Evolutionary conservation across 1,140 invertebrate species (phyloP), one percentile per base, ranked within the genome.

Genomic region (Cyrtorhinus lividipennis): DNA sequence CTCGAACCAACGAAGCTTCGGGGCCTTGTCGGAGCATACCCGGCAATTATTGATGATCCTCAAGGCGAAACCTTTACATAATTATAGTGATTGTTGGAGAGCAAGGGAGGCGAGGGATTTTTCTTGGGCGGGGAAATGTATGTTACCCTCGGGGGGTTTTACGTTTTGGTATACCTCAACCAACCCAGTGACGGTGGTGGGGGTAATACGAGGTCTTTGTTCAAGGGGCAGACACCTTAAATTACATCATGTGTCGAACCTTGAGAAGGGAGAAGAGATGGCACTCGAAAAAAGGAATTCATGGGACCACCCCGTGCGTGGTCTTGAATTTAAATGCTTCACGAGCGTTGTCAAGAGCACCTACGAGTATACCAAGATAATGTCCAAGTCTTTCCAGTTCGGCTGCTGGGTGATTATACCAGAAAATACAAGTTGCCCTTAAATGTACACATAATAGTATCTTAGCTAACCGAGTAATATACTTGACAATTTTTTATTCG

Each of bases 1-100:
- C 48, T 53, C 58, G n/a, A 24, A 57, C 15, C 23, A 13, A 23
- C 24, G n/a, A 10, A 10, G 15, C 26, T 59, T 25, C 13, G 24
- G 20, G 20, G 48, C 48, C 48, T 20, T 20, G 10, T 5, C 10
- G 20, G 12, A 5, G 10, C 20, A 15, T 53, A 59, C n/a, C 58
- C 58, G 58, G 24, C 58, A 59, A 59, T 59, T 59, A 59, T 59
- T 59, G 58, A 59, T 59, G 58, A 59, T 59, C 58, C 58, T 59
- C 48, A 59, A 59, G 58, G 58, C 58, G 58, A 59, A 59, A 59
- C 58, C 58, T 59, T 59, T 59, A 59, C 58, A 59, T 59, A 59
- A 59, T 59, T 59, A 59, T 59, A 59, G 58, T 59, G 13, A 59
- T 59, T 30, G 26, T 59, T 18, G 58, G 48, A 20, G 48, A 53